Evolutionary conservation across 2,113 vertebrate genomes (phyloP).

Genomic region (Triplophysa siluroides): DNA sequence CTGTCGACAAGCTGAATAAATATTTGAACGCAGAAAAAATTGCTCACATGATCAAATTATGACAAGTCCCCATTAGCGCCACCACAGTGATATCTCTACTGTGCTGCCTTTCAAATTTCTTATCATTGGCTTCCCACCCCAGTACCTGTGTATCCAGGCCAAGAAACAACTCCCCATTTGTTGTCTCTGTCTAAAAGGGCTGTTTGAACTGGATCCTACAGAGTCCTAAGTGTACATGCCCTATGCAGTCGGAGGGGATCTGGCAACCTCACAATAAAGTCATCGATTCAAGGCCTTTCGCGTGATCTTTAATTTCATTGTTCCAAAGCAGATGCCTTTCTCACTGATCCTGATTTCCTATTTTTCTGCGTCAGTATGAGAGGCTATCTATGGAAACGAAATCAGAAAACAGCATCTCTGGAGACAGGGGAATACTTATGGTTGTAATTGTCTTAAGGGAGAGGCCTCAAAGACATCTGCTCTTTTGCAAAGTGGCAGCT

Average conservation of each 20-base stretch:
- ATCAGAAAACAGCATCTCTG: constrained; percentile 29
- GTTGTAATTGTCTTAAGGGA: constrained; percentile 14
- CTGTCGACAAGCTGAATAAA: neutral
- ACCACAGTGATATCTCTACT: constrained; percentile 5
- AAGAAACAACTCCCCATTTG: constrained; percentile 29
- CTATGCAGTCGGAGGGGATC: constrained; percentile 45
- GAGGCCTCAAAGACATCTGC: constrained; percentile 17
- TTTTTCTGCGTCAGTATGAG: constrained; percentile 44
- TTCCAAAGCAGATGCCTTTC: constrained; percentile 44
- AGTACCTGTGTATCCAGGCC: constrained; percentile 40
- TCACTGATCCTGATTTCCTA: constrained; percentile 49
- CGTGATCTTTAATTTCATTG: constrained; percentile 46
- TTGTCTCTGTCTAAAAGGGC: constrained; percentile 8
- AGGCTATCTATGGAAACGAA: constrained; percentile 31
- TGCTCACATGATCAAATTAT: too few relatives aligned
- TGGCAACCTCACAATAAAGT: constrained; percentile 53
- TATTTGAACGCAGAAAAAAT: neutral
- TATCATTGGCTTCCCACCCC: constrained; percentile 39
- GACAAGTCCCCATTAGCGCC: neutral
- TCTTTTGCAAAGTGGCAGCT: constrained; percentile 1
- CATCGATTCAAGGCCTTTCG: constrained; percentile 41
- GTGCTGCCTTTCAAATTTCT: constrained; percentile 25
- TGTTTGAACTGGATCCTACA: constrained; percentile 45
- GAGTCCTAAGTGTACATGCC: constrained; percentile 34
- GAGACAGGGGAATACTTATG: constrained; percentile 28